Base-by-base conservation (phyloP, 2,113 vertebrate genomes). In the Uropsilus gracilis region DNA sequence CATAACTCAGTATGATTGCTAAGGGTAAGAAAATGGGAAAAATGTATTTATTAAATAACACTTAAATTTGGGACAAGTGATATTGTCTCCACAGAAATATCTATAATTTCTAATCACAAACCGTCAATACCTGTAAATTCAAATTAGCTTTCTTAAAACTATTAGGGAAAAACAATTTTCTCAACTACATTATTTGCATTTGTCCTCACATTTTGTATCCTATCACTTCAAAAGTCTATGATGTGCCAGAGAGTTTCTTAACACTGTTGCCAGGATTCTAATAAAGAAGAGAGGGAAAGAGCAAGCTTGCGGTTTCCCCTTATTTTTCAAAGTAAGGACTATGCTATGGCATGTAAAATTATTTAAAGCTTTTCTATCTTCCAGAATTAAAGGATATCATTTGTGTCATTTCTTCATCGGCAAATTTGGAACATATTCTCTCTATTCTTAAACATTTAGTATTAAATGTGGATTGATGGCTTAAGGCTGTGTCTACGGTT, bases 271-370 rank as follows among this genome's bases (percentile, higher is more conserved):
- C 26, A 22, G 18, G 4, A 53, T 4, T 81, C 28, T 26, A 64
- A n/a, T 72, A 86, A 85, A 2, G 20, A 76, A 64, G 20, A 68
- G 8, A 88, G 6, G 34, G 4, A 84, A 18, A 61, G 34, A 75
- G 8, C 37, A 26, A 37, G 87, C 57, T 46, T 83, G 24, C 76
- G 9, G 1, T 37, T 72, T 90, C 78, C 34, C 61, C 22, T 10
- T 76, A 85, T 34, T 88, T 80, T 93, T 81, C 5, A 42, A 94
- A 85, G 34, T 71, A 86, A 73, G 57, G 8, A 46, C 63, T 50
- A 66, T 26, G 34, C 3, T 88, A 30, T 37, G 2, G 44, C 34
- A 71, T 78, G 30, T 20, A 50, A 39, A 34, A 44, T 86, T 73
- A 69, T 32, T 22, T 53, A 55, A 91, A 75, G 4, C 0, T 85